Evolutionary conservation across 2,797 vertebrate genomes (phyloP), one percentile per base, ranked within the genome.

Genomic region (Phrynocephalus forsythii): DNA sequence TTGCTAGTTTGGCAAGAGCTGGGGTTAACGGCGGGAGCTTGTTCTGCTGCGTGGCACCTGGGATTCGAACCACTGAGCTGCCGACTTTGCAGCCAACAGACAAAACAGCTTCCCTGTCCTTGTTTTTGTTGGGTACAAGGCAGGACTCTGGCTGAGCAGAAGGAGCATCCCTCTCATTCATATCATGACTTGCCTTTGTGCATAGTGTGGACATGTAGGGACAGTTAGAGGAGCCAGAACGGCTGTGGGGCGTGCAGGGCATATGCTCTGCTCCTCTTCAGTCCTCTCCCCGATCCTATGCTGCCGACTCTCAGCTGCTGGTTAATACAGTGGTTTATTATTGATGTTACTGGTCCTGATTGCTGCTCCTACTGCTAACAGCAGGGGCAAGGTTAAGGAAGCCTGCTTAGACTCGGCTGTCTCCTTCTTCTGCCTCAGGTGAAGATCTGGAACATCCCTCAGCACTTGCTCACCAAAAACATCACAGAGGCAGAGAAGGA

Each of bases 361-460:
- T 28, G 30, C 24, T 52, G 15, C 60, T 63, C 60, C 44, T 67
- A 26, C 33, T 18, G 7, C 24, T 69, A 11, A 28, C 1, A 56
- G 33, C 16, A 26, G 16, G 18, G 38, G 16, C 56, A 56, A 38
- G 63, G 56, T 66, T 26, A 7, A 66, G 10, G 22, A 83, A 88
- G 72, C 77, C 91, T 44, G 87, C 1, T 0, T 82, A 88, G n/a
- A 84, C 15, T 0, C 2, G 67, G 90, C 28, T 82, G 28, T 48
- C 91, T 6, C 28, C 0, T 48, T 63, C 11, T 93, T 63, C 11
- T 93, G 81, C 82, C 38, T 11, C 86, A 99, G 98, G 97, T 99
- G 90, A 99, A 98, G 95, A 96, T 99, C 89, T 99, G 98, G 98
- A 97, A 98, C 71, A 98, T 99, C 93, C 98, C 98, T 79, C 96